Evolutionary conservation across 2,888 invertebrate species (phyloP).

Genomic region (Matsumyia berberina): DNA sequence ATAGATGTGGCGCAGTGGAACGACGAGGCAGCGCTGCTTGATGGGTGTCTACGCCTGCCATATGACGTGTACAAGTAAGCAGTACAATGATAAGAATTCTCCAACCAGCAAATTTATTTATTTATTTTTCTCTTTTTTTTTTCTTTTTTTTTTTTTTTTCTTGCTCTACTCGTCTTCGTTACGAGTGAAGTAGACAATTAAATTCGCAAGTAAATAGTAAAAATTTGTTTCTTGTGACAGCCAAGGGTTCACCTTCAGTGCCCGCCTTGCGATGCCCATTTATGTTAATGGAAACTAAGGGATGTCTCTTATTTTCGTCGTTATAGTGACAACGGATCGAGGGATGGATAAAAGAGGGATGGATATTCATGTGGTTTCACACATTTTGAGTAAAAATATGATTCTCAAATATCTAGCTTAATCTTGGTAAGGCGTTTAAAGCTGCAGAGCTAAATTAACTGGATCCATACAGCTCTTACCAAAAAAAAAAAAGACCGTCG

Average conservation of each 20-base stretch:
- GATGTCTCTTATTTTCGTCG: background rate
- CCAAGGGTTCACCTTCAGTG: conserved; percentile 15
- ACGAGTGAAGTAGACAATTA: conserved; percentile 18
- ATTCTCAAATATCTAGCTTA: too few relatives aligned
- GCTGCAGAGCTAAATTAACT: too few relatives aligned
- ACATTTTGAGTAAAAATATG: too few relatives aligned
- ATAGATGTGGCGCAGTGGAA: conserved; percentile 65
- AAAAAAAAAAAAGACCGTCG: too few relatives aligned
- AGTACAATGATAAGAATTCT: conserved; percentile 51
- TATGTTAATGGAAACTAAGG: conserved; percentile 21
- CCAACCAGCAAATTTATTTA: conserved; percentile 28
- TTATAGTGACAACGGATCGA: background rate
- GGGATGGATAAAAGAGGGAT: conserved; percentile 4
- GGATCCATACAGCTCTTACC: too few relatives aligned
- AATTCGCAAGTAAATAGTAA: conserved; percentile 39
- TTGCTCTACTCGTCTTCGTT: conserved; percentile 12
- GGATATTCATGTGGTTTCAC: too few relatives aligned
- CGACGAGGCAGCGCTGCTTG: conserved; percentile 10
- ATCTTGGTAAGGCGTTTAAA: too few relatives aligned
- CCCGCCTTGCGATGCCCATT: conserved; percentile 2
- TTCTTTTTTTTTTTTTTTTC: conserved; percentile 17
- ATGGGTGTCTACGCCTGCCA: background rate
- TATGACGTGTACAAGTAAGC: conserved; percentile 40
- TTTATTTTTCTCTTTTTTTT: conserved; percentile 24
- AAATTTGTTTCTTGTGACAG: conserved; percentile 3